Conservation (phyloP, 2,113 vertebrate species). For the Alectura lathami region DNA sequence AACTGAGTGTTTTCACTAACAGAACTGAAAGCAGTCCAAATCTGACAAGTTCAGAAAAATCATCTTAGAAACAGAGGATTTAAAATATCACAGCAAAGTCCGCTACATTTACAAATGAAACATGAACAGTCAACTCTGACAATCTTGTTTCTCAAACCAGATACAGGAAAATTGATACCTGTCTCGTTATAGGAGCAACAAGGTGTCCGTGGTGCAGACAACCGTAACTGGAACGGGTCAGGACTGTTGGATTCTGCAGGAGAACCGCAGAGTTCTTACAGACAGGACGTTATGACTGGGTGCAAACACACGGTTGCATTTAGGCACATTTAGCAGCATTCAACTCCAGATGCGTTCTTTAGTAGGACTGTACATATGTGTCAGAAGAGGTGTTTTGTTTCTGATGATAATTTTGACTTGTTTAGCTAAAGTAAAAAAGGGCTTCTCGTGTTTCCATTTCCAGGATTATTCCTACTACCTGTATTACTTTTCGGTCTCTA, state of each 20-base stretch:
- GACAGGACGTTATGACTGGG: background rate
- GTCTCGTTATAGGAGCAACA: background rate
- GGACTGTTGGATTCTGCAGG: background rate
- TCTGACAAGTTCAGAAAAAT: conserved; percentile 35
- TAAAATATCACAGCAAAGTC: background rate
- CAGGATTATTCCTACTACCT: background rate
- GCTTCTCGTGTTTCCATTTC: background rate
- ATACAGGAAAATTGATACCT: background rate
- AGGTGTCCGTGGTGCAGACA: background rate
- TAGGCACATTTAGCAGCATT: background rate
- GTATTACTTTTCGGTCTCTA: background rate
- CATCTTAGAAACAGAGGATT: conserved; percentile 36
- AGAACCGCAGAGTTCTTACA: background rate
- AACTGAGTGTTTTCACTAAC: conserved; percentile 1
- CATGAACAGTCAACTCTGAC: conserved; percentile 2
- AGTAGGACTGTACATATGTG: background rate
- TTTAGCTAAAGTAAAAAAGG: background rate
- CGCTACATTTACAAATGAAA: background rate
- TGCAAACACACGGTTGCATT: background rate
- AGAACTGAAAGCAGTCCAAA: background rate
- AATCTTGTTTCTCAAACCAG: conserved; percentile 4
- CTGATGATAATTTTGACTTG: background rate
- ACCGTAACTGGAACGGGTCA: background rate
- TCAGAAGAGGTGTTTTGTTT: background rate
- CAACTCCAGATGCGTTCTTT: rapidly evolving